Percentiles rank a stretch among this genome's conserved stretches.
phyloP scores from a whole-genome alignment of 2,888 invertebrate genomes.

The Schizotus pectinicornis region DNA sequence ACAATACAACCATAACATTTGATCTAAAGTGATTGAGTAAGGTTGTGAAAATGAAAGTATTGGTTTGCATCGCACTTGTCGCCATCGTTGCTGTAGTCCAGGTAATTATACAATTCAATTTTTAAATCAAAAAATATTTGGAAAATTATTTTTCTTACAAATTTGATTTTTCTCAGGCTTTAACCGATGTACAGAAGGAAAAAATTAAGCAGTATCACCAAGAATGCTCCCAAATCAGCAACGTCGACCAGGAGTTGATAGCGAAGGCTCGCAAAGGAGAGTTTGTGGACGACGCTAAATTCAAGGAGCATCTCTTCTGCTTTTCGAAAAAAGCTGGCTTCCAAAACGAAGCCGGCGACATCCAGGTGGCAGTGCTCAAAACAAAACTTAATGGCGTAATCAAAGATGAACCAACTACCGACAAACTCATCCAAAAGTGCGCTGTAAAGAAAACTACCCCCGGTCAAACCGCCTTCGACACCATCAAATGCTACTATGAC shows the following conservation, averaged over 20 bases:
- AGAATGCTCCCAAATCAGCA: conserved; percentile 38
- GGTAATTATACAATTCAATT: no score
- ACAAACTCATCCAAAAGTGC: conserved; percentile 39
- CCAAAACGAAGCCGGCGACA: not conserved
- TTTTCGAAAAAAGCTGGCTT: not conserved
- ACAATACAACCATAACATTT: no score
- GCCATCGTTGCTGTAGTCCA: no score
- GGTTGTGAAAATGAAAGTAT: no score
- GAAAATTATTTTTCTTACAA: no score
- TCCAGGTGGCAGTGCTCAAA: not conserved
- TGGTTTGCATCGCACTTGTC: no score
- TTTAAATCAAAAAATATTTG: no score
- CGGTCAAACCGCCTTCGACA: conserved; percentile 40
- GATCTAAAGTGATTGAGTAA: no score
- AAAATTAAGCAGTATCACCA: conserved; percentile 33
- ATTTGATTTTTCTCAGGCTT: conserved; percentile 39
- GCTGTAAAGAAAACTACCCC: conserved; percentile 34
- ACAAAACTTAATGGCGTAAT: no score
- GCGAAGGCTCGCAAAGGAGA: not conserved
- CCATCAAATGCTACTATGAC: conserved; percentile 42
- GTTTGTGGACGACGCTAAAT: conserved; percentile 1
- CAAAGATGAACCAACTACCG: conserved; percentile 5
- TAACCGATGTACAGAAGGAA: conserved; percentile 42
- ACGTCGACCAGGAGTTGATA: conserved; percentile 39
- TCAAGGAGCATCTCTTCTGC: conserved; percentile 5